Base-by-base conservation (phyloP, 2,888 invertebrate species). In the Notodonta dromedarius region DNA sequence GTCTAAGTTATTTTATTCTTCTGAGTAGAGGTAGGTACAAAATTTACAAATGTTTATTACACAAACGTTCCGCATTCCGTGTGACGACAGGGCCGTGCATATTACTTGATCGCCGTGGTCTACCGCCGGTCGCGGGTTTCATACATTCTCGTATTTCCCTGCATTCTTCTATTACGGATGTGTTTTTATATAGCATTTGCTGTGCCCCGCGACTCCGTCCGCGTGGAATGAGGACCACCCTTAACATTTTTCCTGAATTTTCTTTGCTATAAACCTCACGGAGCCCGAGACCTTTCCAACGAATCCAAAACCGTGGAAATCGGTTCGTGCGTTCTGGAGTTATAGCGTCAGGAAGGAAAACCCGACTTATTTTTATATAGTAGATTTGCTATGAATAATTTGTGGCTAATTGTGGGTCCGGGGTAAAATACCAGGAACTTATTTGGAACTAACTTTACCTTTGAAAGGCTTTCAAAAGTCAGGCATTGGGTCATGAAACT, bases 51-150 rank as follows among this genome's bases (percentile, higher is more conserved):
- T 69, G 67, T 70, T 58, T 71, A 70, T 68, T 62, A 61, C 59
- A 60, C 44, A 66, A 66, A 69, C 44, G 71, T 73, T 75, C 75
- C 76, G 75, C 75, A 75, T 75, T 75, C 75, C 70, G n/a, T 54
- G 32, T 52, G 44, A 53, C 48, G 51, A 63, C 32, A 51, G 59
- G 11, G 13, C 12, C 44, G 55, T 55, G 55, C 40, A 8, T 16
- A 55, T 14, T 55, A 56, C 56, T 44, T 7, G 42, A 56, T 44
- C 8, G 44, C 56, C 44, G 76, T 59, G 76, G 76, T 76, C 62
- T 58, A 68, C 68, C 67, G 42, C 65, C 65, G 46, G 56, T 52
- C 62, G 53, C 68, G 60, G 69, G 67, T 71, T 76, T 66, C 71
- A 70, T 73, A 67, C 67, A 61, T 62, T 76, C 69, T 75, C 76